These are phyloP conservation scores for Macropus fuliginosus DNA, from an alignment of 2,797 vertebrate species.

Conservation along the genomic window DNA sequence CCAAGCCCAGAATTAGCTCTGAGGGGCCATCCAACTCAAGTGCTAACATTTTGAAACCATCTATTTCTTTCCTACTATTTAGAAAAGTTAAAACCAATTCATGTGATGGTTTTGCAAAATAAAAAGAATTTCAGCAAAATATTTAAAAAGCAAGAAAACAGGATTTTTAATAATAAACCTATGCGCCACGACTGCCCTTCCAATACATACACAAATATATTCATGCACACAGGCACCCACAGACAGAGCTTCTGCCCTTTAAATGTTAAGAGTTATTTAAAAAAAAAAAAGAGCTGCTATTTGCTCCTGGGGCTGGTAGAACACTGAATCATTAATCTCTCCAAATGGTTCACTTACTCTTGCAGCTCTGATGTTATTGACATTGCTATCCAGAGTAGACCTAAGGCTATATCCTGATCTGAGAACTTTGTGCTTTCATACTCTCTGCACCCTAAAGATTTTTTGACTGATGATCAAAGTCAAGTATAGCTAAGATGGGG, in stretches of 20 bases:
- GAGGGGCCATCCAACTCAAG: constrained; percentile 29
- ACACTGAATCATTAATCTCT: constrained; percentile 60
- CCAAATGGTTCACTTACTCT: constrained; percentile 50
- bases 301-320: neutral
- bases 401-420: constrained; percentile 33
- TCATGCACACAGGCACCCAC: neutral
- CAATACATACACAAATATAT: neutral
- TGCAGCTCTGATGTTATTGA: constrained; percentile 46
- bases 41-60: constrained; percentile 3
- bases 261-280: constrained; percentile 40
- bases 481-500: constrained; percentile 66
- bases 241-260: constrained; percentile 21
- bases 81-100: neutral
- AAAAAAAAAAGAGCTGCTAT: neutral
- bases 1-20: constrained; percentile 8
- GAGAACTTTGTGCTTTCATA: constrained; percentile 77
- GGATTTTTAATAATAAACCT: neutral
- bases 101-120: constrained; percentile 1
- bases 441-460: constrained; percentile 76
- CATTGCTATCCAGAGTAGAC: constrained; percentile 62
- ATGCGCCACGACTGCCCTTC: neutral
- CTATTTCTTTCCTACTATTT: neutral
- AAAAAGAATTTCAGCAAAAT: neutral
- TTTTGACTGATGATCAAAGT: constrained; percentile 80
- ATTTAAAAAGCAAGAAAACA: constrained; percentile 48